Conservation (phyloP, 2,113 vertebrate genomes). For the Scartelaos histophorus region DNA sequence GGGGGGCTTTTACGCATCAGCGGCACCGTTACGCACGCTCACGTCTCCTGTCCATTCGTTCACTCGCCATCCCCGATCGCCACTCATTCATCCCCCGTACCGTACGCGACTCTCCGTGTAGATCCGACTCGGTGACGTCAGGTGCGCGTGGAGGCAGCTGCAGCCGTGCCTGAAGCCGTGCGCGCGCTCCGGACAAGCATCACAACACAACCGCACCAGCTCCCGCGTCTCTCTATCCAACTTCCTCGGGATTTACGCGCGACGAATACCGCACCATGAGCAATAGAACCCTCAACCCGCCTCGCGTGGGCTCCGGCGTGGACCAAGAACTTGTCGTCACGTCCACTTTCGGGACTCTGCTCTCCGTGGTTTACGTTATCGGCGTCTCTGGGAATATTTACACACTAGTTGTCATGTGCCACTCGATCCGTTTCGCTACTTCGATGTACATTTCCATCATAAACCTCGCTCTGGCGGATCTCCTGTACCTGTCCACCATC, state of each 20-base stretch:
- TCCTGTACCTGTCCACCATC: slow-evolving; percentile 89
- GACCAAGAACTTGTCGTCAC: slow-evolving; percentile 81
- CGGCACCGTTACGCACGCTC: background rate
- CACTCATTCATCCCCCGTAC: background rate
- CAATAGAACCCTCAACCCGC: background rate
- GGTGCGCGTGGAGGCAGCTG: background rate
- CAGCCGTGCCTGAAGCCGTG: background rate
- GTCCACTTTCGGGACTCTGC: slow-evolving; percentile 83
- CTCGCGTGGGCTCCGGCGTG: background rate
- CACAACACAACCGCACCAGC: background rate
- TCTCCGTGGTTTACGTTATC: slow-evolving; percentile 87
- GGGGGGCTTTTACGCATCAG: background rate
- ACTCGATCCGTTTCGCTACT: slow-evolving; percentile 84
- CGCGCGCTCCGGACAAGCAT: background rate
- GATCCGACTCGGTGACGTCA: background rate
- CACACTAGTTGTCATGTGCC: slow-evolving; percentile 90
- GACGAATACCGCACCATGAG: background rate
- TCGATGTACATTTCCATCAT: slow-evolving; percentile 95
- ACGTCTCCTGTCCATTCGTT: background rate
- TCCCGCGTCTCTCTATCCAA: background rate
- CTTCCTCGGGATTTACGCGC: background rate
- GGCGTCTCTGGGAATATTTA: slow-evolving; percentile 89
- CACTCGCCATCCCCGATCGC: background rate
- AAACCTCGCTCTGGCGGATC: slow-evolving; percentile 87
- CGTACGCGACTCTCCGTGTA: background rate